Conservation (phyloP, 2,888 invertebrate species). For the Nemotelus pantherinus region DNA sequence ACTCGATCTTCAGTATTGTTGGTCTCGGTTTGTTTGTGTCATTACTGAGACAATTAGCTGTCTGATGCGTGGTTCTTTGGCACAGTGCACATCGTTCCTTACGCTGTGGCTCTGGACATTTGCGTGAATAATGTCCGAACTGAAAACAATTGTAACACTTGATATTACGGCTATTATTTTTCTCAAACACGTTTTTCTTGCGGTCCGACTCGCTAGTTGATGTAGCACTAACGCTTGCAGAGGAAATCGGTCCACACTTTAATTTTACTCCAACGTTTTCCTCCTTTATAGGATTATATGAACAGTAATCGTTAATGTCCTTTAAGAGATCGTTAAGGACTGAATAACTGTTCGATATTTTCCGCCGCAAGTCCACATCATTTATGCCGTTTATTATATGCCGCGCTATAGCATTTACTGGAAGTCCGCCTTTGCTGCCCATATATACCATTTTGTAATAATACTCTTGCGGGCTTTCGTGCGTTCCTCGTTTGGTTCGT, state of each 20-base stretch:
- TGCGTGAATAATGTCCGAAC: neutral
- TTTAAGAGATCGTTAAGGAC: slow-evolving; percentile 33
- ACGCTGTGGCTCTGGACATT: slow-evolving; percentile 8
- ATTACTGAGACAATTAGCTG: neutral
- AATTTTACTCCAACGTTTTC: neutral
- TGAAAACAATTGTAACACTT: slow-evolving; percentile 10
- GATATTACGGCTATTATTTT: neutral
- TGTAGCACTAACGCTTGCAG: neutral
- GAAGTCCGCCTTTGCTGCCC: slow-evolving; percentile 45
- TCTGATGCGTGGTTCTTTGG: slow-evolving; percentile 28
- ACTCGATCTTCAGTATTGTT: no score
- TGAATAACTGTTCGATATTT: slow-evolving; percentile 48
- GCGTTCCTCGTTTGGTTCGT: slow-evolving; percentile 4
- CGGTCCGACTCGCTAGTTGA: neutral
- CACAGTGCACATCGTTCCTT: slow-evolving; percentile 1
- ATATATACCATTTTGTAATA: slow-evolving; percentile 48
- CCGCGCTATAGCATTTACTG: slow-evolving; percentile 45
- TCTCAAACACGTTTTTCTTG: no score
- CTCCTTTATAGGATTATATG: neutral
- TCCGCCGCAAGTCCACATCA: slow-evolving; percentile 45
- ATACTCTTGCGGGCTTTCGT: slow-evolving; percentile 44
- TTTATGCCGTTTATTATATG: slow-evolving; percentile 50
- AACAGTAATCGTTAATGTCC: neutral
- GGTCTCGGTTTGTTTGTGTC: no score
- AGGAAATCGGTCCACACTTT: neutral